Evolutionary conservation across 2,888 invertebrate genomes (phyloP), one percentile per base, ranked within the genome.

Genomic region (Autographa gamma): DNA sequence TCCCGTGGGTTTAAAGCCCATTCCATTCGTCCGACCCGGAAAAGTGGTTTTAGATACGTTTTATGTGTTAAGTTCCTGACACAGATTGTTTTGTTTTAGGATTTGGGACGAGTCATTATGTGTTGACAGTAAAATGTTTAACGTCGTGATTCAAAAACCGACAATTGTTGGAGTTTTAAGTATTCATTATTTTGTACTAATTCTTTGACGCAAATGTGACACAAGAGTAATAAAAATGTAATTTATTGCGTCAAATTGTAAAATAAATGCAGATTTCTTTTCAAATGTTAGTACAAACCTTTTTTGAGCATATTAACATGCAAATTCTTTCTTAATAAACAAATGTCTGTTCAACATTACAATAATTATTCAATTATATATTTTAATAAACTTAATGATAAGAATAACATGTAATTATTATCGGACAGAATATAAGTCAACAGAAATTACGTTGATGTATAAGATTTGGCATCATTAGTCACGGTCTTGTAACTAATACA

Each of bases 371-470:
- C 38, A 38, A 9, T 38, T 38, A 9, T 38, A 11, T 38, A 11
- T 38, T 34, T 34, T 34, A 34, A 34, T 8, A 34, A 6, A 34
- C 34, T 34, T 3, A 34, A 34, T 8, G 34, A 34, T 34, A 34
- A 8, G 8, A 34, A 38, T 38, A 38, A 38, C 0, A 38, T 11
- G 38, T 38, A 11, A 38, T 38, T 11, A 38, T 38, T 38, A 38
- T 54, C 19, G 34, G 63, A 60, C 65, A 69, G 69, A 66, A 9
- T 56, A 1, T 25, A 25, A 38, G 54, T 77, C 71, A 38, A 16
- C 58, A 60, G 32, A 66, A 77, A 68, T 77, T 77, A 77, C 65
- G 72, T 69, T 78, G 78, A 78, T 80, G 69, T 70, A 80, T 76
- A 77, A 78, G 69, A 63, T 66, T 69, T n/a, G 34, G 18, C 69